Evolutionary conservation across 1,140 invertebrate species (phyloP).

Genomic region (Idris sp.): DNA sequence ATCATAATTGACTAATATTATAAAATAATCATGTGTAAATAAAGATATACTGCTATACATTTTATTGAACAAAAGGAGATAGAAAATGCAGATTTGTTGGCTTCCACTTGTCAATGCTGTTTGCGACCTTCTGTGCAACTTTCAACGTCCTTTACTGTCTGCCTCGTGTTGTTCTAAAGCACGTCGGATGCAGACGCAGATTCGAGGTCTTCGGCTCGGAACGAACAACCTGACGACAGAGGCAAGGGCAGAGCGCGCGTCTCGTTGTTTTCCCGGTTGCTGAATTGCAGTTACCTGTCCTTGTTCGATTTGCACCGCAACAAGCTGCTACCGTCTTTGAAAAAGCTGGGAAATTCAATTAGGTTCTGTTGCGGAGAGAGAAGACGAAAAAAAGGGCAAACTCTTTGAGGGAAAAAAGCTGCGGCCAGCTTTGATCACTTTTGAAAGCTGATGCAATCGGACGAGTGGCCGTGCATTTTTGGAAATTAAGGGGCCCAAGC

Average conservation of each 20-base stretch:
- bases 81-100: no score
- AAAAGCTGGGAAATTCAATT: slow-evolving; percentile 51
- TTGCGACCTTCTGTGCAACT: slow-evolving; percentile 28
- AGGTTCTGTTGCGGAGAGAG: slow-evolving; percentile 36
- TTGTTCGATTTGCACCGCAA: slow-evolving; percentile 20
- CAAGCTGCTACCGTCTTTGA: slow-evolving; percentile 26
- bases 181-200: slow-evolving; percentile 66
- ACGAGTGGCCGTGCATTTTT: slow-evolving; percentile 17
- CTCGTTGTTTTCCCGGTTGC: slow-evolving; percentile 41
- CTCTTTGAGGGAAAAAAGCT: slow-evolving; percentile 12
- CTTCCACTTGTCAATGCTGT: slow-evolving; percentile 36
- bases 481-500: slow-evolving; percentile 15
- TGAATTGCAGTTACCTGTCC: slow-evolving; percentile 43
- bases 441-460: no score
- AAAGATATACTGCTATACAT: no score
- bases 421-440: slow-evolving; percentile 34
- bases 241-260: slow-evolving; percentile 27
- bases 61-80: no score
- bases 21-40: no score
- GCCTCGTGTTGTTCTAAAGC: slow-evolving; percentile 66
- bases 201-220: slow-evolving; percentile 55
- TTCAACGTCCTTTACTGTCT: slow-evolving; percentile 50
- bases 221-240: no score
- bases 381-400: neutral
- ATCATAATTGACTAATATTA: no score